phyloP scores from a whole-genome alignment of 2,888 invertebrate species.

The Oscheius sp. region DNA sequence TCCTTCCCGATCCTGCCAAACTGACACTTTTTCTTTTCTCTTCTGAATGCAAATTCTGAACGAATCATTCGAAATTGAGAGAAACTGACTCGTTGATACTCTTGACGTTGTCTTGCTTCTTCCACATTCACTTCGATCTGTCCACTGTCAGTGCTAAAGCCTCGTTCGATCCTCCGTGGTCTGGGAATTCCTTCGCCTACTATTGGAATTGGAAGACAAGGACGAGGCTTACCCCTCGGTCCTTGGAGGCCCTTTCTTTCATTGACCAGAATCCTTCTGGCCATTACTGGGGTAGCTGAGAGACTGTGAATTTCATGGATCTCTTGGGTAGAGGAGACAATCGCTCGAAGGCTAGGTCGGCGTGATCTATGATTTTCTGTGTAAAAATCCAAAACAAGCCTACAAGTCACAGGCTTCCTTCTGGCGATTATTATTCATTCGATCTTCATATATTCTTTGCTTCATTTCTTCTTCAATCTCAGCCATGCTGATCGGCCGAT shows the following conservation, averaged over 20 bases:
- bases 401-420: constrained; percentile 8
- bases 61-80: not conserved
- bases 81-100: constrained; percentile 14
- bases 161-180: constrained; percentile 21
- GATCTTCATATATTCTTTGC: constrained; percentile 18
- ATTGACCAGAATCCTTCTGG: not conserved
- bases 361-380: not conserved
- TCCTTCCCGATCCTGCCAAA: constrained; percentile 5
- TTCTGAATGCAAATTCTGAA: constrained; percentile 11
- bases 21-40: constrained; percentile 17
- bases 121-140: constrained; percentile 9
- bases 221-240: constrained; percentile 1
- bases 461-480: constrained; percentile 25
- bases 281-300: constrained; percentile 13
- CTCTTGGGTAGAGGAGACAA: constrained; percentile 22
- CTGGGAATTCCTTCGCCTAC: not conserved
- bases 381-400: not conserved
- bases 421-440: not conserved
- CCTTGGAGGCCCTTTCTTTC: too few relatives aligned
- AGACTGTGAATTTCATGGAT: constrained; percentile 10
- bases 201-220: not conserved
- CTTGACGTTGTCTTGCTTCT: constrained; percentile 11
- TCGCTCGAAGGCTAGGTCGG: constrained; percentile 10
- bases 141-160: constrained; percentile 21
- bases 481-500: constrained; percentile 18